Base-by-base conservation (phyloP, 2,113 vertebrate species). In the Thermophis baileyi region DNA sequence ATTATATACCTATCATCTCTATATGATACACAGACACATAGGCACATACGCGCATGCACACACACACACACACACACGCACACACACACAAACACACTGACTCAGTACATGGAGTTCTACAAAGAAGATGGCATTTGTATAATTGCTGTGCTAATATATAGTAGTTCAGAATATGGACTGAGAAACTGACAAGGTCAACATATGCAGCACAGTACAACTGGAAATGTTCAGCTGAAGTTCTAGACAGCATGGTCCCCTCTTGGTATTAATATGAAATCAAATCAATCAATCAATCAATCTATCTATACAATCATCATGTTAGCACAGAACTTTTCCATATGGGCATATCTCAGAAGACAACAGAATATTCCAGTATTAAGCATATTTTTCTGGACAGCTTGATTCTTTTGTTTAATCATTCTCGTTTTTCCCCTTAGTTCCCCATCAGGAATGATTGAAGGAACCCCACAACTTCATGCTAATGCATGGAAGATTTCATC, bases 401-500 rank as follows among this genome's bases (percentile, higher is more conserved):
- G 4, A 12, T 53, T 50, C 85, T 49, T 90, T 40, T 88, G 22
- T 87, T 85, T 69, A 63, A 90, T 93, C 16, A 25, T 86, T 16
- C 4, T 87, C 14, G 55, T 91, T 69, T 3, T 85, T 93, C 93
- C 95, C 94, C 95, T 47, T 94, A 99, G 99, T 54, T 99, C 99
- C 96, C 99, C 99, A 63, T 98, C 98, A 85, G 99, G 99, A 69
- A 99, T 99, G 99, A 99, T 99, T 94, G 99, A 99, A 97, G 99
- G 98, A 20, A 99, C 99, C 0, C 99, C 99, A 51, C 99, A 99
- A 95, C 98, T 99, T 92, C 99, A 99, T 89, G 98, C 98, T 90
- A 99, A 98, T 87, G 98, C 99, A 1, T 99, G 99, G 99, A 99
- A 99, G 93, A 98, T 99, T 95, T 99, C 99, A 0, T 99, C 99